phyloP scores from a whole-genome alignment of 37 sponge, comb jelly and placozoan species.

The Spongia lamella region DNA sequence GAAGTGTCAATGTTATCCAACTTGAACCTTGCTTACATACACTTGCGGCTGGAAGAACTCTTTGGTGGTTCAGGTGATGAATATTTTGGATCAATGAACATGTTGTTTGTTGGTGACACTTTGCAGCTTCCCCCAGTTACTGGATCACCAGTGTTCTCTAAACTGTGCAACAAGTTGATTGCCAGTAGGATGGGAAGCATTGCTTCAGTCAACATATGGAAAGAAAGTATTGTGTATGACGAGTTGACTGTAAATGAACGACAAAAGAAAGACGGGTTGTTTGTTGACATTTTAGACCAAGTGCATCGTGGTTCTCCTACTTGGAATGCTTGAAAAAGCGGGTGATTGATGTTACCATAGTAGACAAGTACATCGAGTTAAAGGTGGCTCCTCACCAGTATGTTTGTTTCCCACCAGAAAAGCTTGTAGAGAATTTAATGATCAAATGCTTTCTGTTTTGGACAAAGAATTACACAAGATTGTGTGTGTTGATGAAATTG shows the following conservation, averaged over 20 bases:
- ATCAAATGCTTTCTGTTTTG: too few relatives aligned
- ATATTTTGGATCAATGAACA: slow-evolving; percentile 31
- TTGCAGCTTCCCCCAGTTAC: slow-evolving; percentile 54
- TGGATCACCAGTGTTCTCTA: slow-evolving; percentile 37
- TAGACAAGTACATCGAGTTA: too few relatives aligned
- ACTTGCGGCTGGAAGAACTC: slow-evolving; percentile 51
- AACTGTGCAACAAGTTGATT: slow-evolving; percentile 21
- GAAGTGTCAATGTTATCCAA: too few relatives aligned
- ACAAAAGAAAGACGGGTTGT: background rate
- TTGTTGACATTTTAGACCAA: too few relatives aligned
- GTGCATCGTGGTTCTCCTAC: slow-evolving; percentile 1
- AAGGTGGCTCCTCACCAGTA: slow-evolving; percentile 26
- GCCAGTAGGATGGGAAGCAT: slow-evolving; percentile 18
- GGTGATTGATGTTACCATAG: too few relatives aligned
- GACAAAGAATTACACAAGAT: too few relatives aligned
- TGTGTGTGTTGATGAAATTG: too few relatives aligned
- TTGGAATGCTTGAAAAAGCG: too few relatives aligned
- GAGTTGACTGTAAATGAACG: slow-evolving; percentile 40
- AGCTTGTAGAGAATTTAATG: slow-evolving; percentile 37
- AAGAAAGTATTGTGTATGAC: slow-evolving; percentile 45
- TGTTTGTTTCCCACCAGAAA: slow-evolving; percentile 55
- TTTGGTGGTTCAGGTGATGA: slow-evolving; percentile 27
- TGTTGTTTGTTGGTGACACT: slow-evolving; percentile 58
- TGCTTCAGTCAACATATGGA: slow-evolving; percentile 54
- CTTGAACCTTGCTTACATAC: slow-evolving; percentile 35